A percentile compares a stretch with the other conserved stretches of the same genome.
Evolutionary conservation across 2,797 vertebrate genomes (phyloP).

Genomic region (Saxicola maurus): DNA sequence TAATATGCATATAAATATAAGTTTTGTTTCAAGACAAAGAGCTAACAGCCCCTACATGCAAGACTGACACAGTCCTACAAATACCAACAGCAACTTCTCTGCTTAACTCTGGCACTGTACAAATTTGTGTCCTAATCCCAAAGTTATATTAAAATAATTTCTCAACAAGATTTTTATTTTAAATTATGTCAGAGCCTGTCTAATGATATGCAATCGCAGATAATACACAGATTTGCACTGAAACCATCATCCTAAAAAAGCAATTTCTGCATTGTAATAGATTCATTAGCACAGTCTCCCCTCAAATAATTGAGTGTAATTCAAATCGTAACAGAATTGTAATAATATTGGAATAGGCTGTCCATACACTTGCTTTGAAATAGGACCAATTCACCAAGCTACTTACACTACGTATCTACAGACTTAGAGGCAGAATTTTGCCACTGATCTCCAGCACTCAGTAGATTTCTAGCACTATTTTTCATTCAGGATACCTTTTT

Average conservation of each 20-base stretch:
- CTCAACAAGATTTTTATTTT: neutral
- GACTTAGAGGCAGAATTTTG: neutral
- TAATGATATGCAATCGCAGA: neutral
- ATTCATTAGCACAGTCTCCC: neutral
- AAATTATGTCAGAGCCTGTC: neutral
- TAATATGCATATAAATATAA: neutral
- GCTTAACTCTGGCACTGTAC: neutral
- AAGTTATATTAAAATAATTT: neutral
- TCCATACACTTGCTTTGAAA: conserved; percentile 18
- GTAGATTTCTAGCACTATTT: neutral
- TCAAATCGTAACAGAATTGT: neutral
- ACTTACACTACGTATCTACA: neutral
- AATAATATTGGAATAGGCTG: neutral
- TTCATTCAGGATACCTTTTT: neutral
- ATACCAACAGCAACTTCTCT: neutral
- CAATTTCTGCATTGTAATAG: conserved; percentile 10
- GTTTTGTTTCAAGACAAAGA: neutral
- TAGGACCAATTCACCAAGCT: neutral
- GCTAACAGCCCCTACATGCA: neutral
- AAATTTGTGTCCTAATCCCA: neutral
- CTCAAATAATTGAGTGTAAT: neutral
- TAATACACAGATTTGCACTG: neutral
- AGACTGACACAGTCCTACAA: neutral
- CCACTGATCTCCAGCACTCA: neutral
- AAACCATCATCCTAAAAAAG: neutral